Percentiles rank a stretch among this genome's conserved stretches.
Conservation (phyloP, 2,888 invertebrate genomes). For the Stenodera caucasica region DNA sequence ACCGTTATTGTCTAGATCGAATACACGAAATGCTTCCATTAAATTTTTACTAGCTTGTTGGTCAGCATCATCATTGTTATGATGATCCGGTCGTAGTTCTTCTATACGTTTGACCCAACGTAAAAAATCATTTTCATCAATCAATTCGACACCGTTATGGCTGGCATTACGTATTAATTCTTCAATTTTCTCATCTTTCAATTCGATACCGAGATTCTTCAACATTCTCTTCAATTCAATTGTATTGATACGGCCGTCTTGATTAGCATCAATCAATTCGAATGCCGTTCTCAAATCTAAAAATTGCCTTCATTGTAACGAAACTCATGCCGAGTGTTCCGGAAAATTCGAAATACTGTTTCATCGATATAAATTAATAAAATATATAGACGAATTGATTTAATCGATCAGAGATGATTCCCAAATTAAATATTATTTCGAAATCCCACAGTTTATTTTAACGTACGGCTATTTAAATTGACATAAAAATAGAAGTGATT, state of each 20-base stretch:
- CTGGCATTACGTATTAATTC: slow-evolving; percentile 76
- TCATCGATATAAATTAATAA: not conserved
- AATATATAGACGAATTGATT: slow-evolving; percentile 1
- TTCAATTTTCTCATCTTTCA: slow-evolving; percentile 72
- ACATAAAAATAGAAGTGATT: not conserved
- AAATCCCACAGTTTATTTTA: not conserved
- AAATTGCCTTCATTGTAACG: too few relatives aligned
- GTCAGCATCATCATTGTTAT: slow-evolving; percentile 65
- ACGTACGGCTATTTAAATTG: not conserved
- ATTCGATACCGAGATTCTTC: slow-evolving; percentile 73
- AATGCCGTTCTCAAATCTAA: slow-evolving; percentile 77
- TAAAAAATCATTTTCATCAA: slow-evolving; percentile 78
- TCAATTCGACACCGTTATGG: slow-evolving; percentile 66
- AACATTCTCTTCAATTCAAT: slow-evolving; percentile 79
- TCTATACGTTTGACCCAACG: slow-evolving; percentile 77
- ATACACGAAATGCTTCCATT: slow-evolving; percentile 85
- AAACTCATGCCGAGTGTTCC: too few relatives aligned
- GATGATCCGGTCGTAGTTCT: slow-evolving; percentile 64
- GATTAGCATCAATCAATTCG: slow-evolving; percentile 74
- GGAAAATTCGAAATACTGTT: too few relatives aligned
- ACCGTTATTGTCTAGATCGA: slow-evolving; percentile 88
- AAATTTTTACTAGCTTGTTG: slow-evolving; percentile 68
- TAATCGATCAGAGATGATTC: too few relatives aligned
- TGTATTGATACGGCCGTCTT: slow-evolving; percentile 75
- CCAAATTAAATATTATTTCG: not conserved